Evolutionary conservation across 2,888 invertebrate genomes (phyloP).

Genomic region (Heteromurus nitidus): DNA sequence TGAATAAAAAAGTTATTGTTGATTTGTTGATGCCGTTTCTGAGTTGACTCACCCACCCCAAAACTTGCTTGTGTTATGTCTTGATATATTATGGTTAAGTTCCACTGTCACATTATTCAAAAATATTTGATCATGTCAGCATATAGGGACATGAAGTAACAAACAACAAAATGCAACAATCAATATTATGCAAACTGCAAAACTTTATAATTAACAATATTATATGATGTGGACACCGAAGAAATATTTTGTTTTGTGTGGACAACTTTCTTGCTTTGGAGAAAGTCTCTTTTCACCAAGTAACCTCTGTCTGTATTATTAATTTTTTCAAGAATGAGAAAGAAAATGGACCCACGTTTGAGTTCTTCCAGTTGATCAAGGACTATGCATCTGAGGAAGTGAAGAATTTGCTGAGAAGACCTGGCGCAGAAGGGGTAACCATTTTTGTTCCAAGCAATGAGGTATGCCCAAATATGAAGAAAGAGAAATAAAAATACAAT

Average conservation of each 20-base stretch:
- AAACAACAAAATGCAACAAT: conserved; percentile 40
- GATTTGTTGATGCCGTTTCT: background rate
- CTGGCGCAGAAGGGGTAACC: conserved; percentile 81
- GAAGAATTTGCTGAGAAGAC: conserved; percentile 82
- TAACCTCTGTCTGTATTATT: no score
- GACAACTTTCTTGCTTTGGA: no score
- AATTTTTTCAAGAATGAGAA: conserved; percentile 79
- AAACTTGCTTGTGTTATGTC: no score
- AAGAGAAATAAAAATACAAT: no score
- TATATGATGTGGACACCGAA: background rate
- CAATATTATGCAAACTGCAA: conserved; percentile 38
- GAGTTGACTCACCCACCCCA: no score
- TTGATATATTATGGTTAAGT: no score
- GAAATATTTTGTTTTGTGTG: background rate
- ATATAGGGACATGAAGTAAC: conserved; percentile 56
- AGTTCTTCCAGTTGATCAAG: conserved; percentile 88
- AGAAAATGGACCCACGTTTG: conserved; percentile 85
- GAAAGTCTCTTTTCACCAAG: no score
- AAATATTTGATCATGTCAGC: conserved; percentile 41
- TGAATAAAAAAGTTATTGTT: conserved; percentile 3
- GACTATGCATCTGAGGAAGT: conserved; percentile 85
- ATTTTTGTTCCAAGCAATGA: conserved; percentile 92
- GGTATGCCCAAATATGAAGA: conserved; percentile 55
- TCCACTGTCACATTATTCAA: no score
- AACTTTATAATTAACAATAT: conserved; percentile 27